Base-by-base conservation (phyloP, 30 jellyfish, hydroid and myxozoan species). In the Sanderia malayensis region DNA sequence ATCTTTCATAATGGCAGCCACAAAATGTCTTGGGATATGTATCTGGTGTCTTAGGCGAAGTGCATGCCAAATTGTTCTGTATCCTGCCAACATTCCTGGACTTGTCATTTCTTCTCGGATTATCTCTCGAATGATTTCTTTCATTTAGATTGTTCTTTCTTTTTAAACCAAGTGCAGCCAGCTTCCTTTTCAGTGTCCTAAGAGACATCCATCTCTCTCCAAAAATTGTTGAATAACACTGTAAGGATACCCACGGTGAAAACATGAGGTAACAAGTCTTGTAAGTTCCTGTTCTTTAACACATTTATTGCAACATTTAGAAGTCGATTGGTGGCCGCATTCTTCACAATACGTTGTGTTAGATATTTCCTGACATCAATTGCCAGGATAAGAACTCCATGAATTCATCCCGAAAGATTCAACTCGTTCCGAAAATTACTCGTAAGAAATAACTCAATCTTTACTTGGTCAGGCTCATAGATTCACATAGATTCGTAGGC, bases 1-100 rank as follows among this genome's bases (percentile, higher is more conserved):
- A 17, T 71, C 83, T 71, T 71, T 52, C 72, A 71, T 47, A 7
- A 60, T 20, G 52, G 10, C 52, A 37, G 52, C 52, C 6, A 37
- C 52, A 37, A 71, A 9, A 31, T 34, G 11, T 47, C 83, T 27
- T 2, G 83, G 83, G 49, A 27, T 29, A 22, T 46, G 45, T 6
- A 68, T 3, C 6, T 44, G 46, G 44, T 68, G 67, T 53, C 67
- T 68, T 6, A 55, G 25, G 34, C 83, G 58, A 26, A 71, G 61
- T 4, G 72, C 72, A 32, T 71, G 71, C 76, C 76, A 64, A 6
- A 64, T 64, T 4, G 60, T 64, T 64, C 76, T 28, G 59, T 64
- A 64, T 13, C 76, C 76, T 26, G 31, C 76, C 7, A 64, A 63
- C 28, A 25, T 28, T 64, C 76, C 76, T 64, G 76, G 76, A 26